Percentiles rank a stretch among this genome's conserved stretches.
Conservation (phyloP, 2,797 vertebrate genomes). For the Poecile montanus region DNA sequence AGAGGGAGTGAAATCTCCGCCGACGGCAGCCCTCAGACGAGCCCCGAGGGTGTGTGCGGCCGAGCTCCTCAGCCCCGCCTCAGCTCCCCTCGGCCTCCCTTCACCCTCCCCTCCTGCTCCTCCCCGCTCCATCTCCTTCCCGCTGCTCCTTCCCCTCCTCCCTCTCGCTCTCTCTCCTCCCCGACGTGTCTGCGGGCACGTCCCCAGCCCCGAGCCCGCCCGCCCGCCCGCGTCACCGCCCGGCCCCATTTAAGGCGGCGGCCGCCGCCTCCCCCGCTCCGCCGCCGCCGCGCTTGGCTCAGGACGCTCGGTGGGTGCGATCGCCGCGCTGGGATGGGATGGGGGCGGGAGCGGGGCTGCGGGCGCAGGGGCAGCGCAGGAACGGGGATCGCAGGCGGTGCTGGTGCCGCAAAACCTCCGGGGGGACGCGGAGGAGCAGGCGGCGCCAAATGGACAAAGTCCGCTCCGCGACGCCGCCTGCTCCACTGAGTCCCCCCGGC, state of each 20-base stretch:
- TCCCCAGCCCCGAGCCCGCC: background rate
- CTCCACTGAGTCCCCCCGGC: rapidly evolving
- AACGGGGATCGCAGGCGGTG: rapidly evolving
- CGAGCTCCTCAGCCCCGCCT: background rate
- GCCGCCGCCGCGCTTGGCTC: rapidly evolving
- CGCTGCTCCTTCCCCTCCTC: background rate
- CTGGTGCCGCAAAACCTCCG: background rate
- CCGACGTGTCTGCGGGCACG: conserved; percentile 55
- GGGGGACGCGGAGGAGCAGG: background rate
- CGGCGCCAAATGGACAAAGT: background rate
- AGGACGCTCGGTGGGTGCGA: background rate
- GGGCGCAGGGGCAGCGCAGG: rapidly evolving
- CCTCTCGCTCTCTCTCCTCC: background rate
- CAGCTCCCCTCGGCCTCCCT: background rate
- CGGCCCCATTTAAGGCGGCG: conserved; percentile 14
- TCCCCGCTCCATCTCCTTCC: background rate
- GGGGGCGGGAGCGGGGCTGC: background rate
- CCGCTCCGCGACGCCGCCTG: background rate
- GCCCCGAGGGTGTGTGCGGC: background rate
- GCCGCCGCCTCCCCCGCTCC: background rate
- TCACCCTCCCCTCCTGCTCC: rapidly evolving
- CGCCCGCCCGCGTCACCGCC: conserved; percentile 27
- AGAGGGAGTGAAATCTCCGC: too few relatives aligned
- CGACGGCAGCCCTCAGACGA: background rate
- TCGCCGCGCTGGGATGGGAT: background rate